A percentile compares a stretch with the other conserved stretches of the same genome.
Evolutionary conservation across 2,797 vertebrate species (phyloP).

Genomic region (Gallinago nigripennis): DNA sequence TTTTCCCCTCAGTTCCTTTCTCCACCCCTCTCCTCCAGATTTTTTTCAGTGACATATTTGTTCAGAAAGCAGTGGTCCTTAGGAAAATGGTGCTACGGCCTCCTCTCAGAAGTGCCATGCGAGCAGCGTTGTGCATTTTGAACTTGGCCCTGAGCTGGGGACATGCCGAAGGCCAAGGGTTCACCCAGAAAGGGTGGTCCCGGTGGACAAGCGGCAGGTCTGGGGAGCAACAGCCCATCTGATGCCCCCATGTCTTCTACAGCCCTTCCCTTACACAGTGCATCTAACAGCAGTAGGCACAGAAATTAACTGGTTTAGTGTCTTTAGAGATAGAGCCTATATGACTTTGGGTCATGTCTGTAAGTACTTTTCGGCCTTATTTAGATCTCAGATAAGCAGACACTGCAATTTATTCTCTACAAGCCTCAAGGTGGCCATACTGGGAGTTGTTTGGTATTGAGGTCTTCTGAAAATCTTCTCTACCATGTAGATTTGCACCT

Average conservation of each 20-base stretch:
- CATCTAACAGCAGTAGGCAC: neutral
- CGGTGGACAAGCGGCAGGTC: neutral
- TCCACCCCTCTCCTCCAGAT: neutral
- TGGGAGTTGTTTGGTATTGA: neutral
- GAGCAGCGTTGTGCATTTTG: neutral
- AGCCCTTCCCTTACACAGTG: neutral
- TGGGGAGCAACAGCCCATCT: neutral
- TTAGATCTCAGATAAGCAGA: neutral
- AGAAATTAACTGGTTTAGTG: neutral
- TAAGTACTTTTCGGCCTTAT: neutral
- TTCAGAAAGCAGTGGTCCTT: neutral
- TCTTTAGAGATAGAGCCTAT: neutral
- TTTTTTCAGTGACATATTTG: neutral
- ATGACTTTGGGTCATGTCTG: neutral
- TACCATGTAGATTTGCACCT: neutral
- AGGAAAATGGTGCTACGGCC: neutral
- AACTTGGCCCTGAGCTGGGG: neutral
- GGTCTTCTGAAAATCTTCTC: conserved; percentile 20
- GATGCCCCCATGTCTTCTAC: neutral
- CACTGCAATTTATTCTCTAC: neutral
- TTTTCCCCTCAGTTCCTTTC: neutral
- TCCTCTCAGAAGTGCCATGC: neutral
- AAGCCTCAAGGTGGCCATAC: neutral
- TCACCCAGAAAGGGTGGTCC: neutral
- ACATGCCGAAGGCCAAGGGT: neutral